Evolutionary conservation across 2,113 vertebrate genomes (phyloP).

Genomic region (Melanerpes formicivorus): DNA sequence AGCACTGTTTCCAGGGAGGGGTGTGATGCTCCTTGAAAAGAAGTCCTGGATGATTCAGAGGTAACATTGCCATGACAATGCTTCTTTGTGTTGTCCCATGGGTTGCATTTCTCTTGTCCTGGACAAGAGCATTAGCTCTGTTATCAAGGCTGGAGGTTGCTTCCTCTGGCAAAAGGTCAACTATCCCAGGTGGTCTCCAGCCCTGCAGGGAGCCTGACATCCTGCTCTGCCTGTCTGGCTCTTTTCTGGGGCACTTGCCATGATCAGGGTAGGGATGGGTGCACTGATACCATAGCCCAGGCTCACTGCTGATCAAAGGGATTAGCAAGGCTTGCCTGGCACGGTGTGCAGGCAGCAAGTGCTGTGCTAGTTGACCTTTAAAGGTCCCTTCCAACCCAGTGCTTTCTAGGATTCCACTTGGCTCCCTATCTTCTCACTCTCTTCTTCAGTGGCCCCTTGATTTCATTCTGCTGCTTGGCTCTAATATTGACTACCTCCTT

Average conservation of each 20-base stretch:
- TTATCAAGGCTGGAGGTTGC: background rate
- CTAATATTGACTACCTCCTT: background rate
- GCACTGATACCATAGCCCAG: background rate
- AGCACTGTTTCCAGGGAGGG: background rate
- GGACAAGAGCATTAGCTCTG: background rate
- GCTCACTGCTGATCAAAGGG: background rate
- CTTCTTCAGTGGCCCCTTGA: background rate
- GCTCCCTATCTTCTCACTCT: background rate
- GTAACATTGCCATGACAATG: background rate
- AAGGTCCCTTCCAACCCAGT: no score
- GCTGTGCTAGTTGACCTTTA: no score
- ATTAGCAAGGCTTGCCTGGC: background rate
- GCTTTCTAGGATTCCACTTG: background rate
- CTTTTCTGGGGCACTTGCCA: background rate
- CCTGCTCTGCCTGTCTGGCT: background rate
- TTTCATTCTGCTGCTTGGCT: background rate
- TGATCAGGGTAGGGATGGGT: background rate
- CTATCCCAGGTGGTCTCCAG: background rate
- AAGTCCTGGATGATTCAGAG: accelerated
- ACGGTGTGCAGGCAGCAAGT: background rate
- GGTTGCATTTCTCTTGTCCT: background rate
- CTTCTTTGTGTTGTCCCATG: background rate
- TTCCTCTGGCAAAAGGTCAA: background rate
- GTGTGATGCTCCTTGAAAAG: background rate
- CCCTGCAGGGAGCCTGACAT: background rate